A percentile compares a stretch with the other conserved stretches of the same genome.
Conservation (phyloP, 2,888 invertebrate species). For the Zhuqinia jingwanae region DNA sequence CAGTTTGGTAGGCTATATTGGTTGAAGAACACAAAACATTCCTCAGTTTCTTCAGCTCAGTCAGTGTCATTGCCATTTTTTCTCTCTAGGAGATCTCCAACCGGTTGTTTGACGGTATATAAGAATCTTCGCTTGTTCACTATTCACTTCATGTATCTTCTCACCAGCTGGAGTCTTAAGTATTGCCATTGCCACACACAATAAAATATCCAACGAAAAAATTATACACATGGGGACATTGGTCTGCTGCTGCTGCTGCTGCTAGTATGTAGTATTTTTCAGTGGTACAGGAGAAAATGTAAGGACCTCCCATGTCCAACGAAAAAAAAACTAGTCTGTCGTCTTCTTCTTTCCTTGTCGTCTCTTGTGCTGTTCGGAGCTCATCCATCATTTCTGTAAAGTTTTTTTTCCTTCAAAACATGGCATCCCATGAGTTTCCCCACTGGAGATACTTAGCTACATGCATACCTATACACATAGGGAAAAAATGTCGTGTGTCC, state of each 20-base stretch:
- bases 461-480: no score
- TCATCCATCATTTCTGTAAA: constrained; percentile 59
- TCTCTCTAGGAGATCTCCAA: background rate
- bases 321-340: background rate
- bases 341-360: background rate
- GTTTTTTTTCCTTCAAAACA: constrained; percentile 26
- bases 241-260: constrained; percentile 24
- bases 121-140: no score
- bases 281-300: background rate
- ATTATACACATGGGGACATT: constrained; percentile 49
- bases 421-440: constrained; percentile 45
- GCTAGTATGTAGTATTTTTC: no score
- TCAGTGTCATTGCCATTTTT: constrained; percentile 70
- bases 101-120: background rate
- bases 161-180: constrained; percentile 8
- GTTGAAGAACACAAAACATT: no score
- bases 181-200: constrained; percentile 12
- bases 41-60: background rate
- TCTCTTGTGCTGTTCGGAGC: constrained; percentile 37
- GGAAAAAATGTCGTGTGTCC: no score
- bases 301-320: constrained; percentile 37
- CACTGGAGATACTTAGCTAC: constrained; percentile 18
- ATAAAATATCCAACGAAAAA: constrained; percentile 37
- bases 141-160: background rate
- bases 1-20: no score